Evolutionary conservation across 1,140 invertebrate genomes (phyloP).

Genomic region (Drosophila equinoxialis): DNA sequence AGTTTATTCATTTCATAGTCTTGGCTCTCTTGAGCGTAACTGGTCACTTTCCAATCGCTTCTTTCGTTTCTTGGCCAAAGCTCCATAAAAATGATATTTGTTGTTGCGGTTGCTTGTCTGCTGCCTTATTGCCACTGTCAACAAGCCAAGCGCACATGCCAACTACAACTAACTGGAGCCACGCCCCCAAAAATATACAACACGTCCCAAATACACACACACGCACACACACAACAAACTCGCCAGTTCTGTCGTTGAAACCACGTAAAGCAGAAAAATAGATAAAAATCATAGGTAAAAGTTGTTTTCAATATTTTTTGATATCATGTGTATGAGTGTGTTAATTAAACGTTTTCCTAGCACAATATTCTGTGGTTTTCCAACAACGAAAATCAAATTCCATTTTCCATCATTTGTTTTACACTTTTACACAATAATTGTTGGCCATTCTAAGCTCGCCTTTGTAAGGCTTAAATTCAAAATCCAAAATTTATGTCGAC

Average conservation of each 20-base stretch:
- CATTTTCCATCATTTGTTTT: conserved; percentile 62
- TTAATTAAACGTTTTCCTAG: conserved; percentile 20
- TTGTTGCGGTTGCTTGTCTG: conserved; percentile 43
- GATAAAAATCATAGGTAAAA: conserved; percentile 70
- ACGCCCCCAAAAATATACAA: conserved; percentile 49
- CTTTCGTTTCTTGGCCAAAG: conserved; percentile 59
- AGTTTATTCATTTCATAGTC: background rate
- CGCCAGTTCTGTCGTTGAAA: conserved; percentile 53
- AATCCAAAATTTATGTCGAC: background rate
- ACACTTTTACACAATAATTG: conserved; percentile 40
- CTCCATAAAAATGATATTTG: conserved; percentile 61
- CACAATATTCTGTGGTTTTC: conserved; percentile 42
- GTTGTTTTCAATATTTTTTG: conserved; percentile 70
- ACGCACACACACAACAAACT: conserved; percentile 29
- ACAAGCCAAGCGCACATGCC: conserved; percentile 57
- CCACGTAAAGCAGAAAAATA: conserved; percentile 44
- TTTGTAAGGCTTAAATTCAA: background rate
- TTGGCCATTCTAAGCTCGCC: conserved; percentile 11
- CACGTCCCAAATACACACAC: background rate
- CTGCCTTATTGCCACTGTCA: conserved; percentile 57
- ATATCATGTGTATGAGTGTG: conserved; percentile 36
- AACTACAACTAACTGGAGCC: conserved; percentile 40
- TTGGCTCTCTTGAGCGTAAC: conserved; percentile 56
- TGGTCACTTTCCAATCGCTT: conserved; percentile 72
- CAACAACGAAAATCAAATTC: conserved; percentile 32